Base-by-base conservation (phyloP, 2,888 invertebrate species). In the Acronicta aceris region DNA sequence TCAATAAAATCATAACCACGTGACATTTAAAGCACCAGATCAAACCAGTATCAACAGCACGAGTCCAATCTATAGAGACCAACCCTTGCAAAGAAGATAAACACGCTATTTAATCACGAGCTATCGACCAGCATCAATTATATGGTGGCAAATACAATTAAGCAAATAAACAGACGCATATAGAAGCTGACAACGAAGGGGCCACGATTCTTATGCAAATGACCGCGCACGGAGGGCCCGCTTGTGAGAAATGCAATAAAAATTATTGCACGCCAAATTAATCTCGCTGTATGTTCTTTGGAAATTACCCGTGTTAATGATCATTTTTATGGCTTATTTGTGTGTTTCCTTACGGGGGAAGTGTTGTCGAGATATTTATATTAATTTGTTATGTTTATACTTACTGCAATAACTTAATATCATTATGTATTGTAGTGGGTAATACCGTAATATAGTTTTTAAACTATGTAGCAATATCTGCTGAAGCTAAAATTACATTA, bases 171-270 rank as follows among this genome's bases (percentile, higher is more conserved):
- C 90, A 85, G 80, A 74, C 68, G 83, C 87, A 86, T 86, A 86
- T 83, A 84, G 83, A 76, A 76, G 80, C 78, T 83, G 83, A 83
- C 82, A 78, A 65, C 59, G 78, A 82, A 87, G 86, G 89, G 84
- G 74, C 66, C 79, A 84, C 84, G 83, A 90, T 89, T 83, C 86
- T 83, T 89, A 92, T 92, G 91, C 88, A 92, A 91, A 92, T 91
- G 81, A 25, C 16, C 45, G 79, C 79, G 82, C 81, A 74, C 78
- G 82, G 88, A 84, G 82, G 79, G 76, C 70, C 52, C 56, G 66
- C 62, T 79, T 79, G 85, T 81, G 83, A 86, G 84, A 83, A 79
- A 53, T 70, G 85, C 83, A 82, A 87, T 86, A 83, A 87, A 82
- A 82, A 84, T 82, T 77, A 78, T 77, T 54, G 75, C 77, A 71